Evolutionary conservation across 2,888 invertebrate genomes (phyloP).

Genomic region (Stenoptilia bipunctidactyla): DNA sequence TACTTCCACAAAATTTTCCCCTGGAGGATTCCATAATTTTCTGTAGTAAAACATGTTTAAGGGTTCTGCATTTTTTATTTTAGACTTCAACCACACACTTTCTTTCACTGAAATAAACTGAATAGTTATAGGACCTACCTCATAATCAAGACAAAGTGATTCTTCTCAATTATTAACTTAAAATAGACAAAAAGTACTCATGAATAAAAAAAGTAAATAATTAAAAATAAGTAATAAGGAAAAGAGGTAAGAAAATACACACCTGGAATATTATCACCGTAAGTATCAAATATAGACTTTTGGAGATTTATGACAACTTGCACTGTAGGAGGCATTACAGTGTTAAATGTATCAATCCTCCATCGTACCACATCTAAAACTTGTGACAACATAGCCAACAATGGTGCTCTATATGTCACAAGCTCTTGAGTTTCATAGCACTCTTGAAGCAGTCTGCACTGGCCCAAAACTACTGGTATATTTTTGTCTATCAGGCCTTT

Average conservation of each 20-base stretch:
- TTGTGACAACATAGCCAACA: conserved; percentile 51
- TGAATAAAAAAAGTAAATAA: too few relatives aligned
- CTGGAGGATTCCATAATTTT: conserved; percentile 40
- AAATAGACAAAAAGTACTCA: too few relatives aligned
- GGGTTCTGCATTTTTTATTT: conserved; percentile 37
- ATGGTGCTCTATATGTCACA: conserved; percentile 42
- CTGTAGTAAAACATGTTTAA: conserved; percentile 53
- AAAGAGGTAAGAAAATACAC: too few relatives aligned
- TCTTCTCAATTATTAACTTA: too few relatives aligned
- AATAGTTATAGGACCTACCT: too few relatives aligned
- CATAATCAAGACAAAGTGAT: too few relatives aligned
- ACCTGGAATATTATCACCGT: conserved; percentile 38
- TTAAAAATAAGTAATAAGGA: too few relatives aligned
- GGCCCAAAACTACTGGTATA: conserved; percentile 27
- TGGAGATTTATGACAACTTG: conserved; percentile 35
- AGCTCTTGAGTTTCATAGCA: conserved; percentile 34
- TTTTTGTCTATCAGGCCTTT: conserved; percentile 33
- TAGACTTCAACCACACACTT: conserved; percentile 42
- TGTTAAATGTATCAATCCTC: conserved; percentile 36
- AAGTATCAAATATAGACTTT: conserved; percentile 32
- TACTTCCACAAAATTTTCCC: conserved; percentile 36
- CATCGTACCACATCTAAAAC: conserved; percentile 43
- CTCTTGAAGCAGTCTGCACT: conserved; percentile 31
- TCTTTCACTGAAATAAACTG: conserved; percentile 54
- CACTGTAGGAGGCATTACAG: conserved; percentile 30